Evolutionary conservation across 2,888 invertebrate genomes (phyloP).

Genomic region (Eristalis arbustorum): DNA sequence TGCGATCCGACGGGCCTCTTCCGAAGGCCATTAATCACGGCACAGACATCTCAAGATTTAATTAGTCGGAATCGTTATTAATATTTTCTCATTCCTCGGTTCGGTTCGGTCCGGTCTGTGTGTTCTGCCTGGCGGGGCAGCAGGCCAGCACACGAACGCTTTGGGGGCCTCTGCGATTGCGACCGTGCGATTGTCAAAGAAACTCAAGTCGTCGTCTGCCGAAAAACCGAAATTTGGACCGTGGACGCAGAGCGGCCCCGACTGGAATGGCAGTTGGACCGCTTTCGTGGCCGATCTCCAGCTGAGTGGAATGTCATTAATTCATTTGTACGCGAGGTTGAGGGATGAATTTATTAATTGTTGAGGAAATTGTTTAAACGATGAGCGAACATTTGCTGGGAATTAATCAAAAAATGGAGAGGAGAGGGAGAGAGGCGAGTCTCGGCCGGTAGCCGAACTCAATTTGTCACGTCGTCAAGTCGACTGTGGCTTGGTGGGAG

Average conservation of each 20-base stretch:
- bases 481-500: neutral
- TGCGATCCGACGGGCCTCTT: conserved; percentile 6
- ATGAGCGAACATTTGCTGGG: conserved; percentile 40
- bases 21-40: conserved; percentile 59
- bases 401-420: conserved; percentile 43
- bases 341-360: conserved; percentile 62
- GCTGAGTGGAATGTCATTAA: conserved; percentile 49
- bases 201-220: conserved; percentile 18
- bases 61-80: conserved; percentile 66
- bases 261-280: conserved; percentile 33
- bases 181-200: conserved; percentile 49
- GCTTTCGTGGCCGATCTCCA: conserved; percentile 23
- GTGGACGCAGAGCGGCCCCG: conserved; percentile 11
- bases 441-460: conserved; percentile 33
- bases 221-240: conserved; percentile 16
- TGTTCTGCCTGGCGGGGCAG: neutral
- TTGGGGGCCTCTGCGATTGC: conserved; percentile 43
- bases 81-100: conserved; percentile 47
- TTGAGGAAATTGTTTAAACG: conserved; percentile 28
- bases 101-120: neutral
- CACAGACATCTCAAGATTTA: conserved; percentile 67
- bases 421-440: too few relatives aligned
- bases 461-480: conserved; percentile 58
- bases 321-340: conserved; percentile 13
- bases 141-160: neutral